Base-by-base conservation (phyloP, 1,140 invertebrate species). In the Drosophila varians region DNA sequence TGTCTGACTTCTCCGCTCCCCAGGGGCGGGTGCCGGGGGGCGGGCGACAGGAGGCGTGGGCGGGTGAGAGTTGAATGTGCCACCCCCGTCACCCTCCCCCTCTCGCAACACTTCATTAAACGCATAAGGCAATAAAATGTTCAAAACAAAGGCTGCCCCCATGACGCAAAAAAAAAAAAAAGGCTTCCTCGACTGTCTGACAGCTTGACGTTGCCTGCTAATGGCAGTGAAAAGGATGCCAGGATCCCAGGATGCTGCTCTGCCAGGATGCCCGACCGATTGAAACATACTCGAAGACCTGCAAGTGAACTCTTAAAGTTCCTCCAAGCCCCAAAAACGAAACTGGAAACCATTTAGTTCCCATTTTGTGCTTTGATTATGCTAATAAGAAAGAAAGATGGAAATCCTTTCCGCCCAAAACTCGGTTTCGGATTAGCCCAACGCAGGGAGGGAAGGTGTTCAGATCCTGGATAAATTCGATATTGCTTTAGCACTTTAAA, bases 101-200 rank as follows among this genome's bases (percentile, higher is more conserved):
- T 16, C 38, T 19, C 28, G 72, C 69, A 87, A 87, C 82, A 87
- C 77, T 87, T 87, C 82, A 87, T 87, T 87, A 87, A 87, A 87
- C 77, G 83, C 82, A 87, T 87, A 87, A 87, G 88, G 82, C 82
- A 86, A 86, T 86, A 74, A 86, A 86, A 86, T 87, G 73, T 80
- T 74, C 74, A 61, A 73, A 86, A 84, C 79, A 76, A 68, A 72
- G 18, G 43, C 36, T 19, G 40, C 46, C 25, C 12, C 14, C 45
- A 52, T 14, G 36, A 38, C 53, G 28, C 51, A 26, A 43, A 21
- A 66, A 74, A 74, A 45, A 26, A 43, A 21, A 66, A 74, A 74
- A 45, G 70, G 62, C 61, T 66, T 65, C 60, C 58, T 56, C 66
- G 31, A 47, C 55, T 62, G 60, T 77, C 77, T 80, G 77, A 80